These are phyloP conservation scores for Sebastes vulpes DNA, from an alignment of 2,797 vertebrate genomes.

Conservation along the genomic window DNA sequence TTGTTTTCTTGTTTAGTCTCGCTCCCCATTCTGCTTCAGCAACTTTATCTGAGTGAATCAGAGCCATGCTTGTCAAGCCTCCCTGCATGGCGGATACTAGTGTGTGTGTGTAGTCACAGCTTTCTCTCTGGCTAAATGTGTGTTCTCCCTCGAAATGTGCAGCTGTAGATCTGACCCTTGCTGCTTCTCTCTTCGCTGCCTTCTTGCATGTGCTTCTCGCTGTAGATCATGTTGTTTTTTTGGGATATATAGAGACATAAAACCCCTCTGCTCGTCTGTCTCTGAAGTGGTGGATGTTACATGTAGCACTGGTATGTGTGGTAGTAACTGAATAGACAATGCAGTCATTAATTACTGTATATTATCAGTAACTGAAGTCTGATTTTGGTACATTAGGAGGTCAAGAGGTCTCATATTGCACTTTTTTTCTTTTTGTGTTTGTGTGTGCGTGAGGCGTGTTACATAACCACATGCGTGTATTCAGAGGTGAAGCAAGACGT, in stretches of 20 bases:
- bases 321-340: not conserved
- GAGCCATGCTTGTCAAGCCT: conserved; percentile 31
- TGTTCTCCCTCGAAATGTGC: not conserved
- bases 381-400: not conserved
- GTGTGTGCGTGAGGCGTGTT: not conserved
- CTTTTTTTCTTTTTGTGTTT: not conserved
- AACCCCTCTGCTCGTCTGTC: conserved; percentile 2
- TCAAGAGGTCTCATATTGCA: not conserved
- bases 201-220: conserved; percentile 51
- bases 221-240: not conserved
- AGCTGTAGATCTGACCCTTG: not conserved
- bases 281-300: not conserved
- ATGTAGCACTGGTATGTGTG: not conserved
- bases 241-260: not conserved
- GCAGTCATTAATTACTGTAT: not conserved
- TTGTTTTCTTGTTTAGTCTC: not conserved
- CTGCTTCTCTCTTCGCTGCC: conserved; percentile 2
- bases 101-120: not conserved
- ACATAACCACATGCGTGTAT: not conserved
- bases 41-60: conserved; percentile 65
- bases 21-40: conserved; percentile 52
- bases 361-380: not conserved
- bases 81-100: conserved; percentile 52
- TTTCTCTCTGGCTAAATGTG: not conserved
- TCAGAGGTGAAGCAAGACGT: not conserved